A percentile compares a stretch with the other conserved stretches of the same genome.
Evolutionary conservation across 2,888 invertebrate species (phyloP).

Genomic region (Xanthorhoe spadicearia): DNA sequence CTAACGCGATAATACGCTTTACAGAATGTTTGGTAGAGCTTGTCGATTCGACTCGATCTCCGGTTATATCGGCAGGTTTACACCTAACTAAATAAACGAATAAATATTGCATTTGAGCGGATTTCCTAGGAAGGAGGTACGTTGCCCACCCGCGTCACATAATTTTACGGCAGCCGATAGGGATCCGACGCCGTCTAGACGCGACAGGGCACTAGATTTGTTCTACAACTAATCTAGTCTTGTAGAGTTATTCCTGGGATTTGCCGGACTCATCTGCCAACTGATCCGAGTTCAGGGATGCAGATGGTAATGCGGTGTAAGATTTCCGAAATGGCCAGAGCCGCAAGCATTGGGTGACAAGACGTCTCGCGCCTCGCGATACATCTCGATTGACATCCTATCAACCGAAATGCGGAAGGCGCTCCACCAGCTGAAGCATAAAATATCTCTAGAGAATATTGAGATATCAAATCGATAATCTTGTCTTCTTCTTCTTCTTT

Average conservation of each 20-base stretch:
- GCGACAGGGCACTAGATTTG: slow-evolving; percentile 72
- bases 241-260: slow-evolving; percentile 46
- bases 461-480: slow-evolving; percentile 15
- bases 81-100: slow-evolving; percentile 56
- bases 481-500: too few species aligned
- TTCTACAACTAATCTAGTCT: slow-evolving; percentile 62
- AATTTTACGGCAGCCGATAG: slow-evolving; percentile 79
- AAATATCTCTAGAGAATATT: slow-evolving; percentile 39
- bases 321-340: slow-evolving; percentile 60
- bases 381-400: slow-evolving; percentile 62
- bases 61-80: slow-evolving; percentile 38
- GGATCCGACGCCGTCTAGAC: slow-evolving; percentile 80
- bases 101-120: slow-evolving; percentile 60
- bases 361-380: slow-evolving; percentile 50
- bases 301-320: slow-evolving; percentile 63
- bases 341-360: slow-evolving; percentile 48
- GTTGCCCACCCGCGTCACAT: slow-evolving; percentile 69
- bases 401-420: slow-evolving; percentile 52
- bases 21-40: slow-evolving; percentile 20
- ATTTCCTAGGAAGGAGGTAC: slow-evolving; percentile 61
- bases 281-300: slow-evolving; percentile 61
- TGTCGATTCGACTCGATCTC: slow-evolving; percentile 17
- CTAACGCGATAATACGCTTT: slow-evolving; percentile 11
- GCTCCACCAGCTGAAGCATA: slow-evolving; percentile 49
- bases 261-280: slow-evolving; percentile 62